Evolutionary conservation across 2,797 vertebrate genomes (phyloP), one percentile per base, ranked within the genome.

Genomic region (Darevskia mixta): DNA sequence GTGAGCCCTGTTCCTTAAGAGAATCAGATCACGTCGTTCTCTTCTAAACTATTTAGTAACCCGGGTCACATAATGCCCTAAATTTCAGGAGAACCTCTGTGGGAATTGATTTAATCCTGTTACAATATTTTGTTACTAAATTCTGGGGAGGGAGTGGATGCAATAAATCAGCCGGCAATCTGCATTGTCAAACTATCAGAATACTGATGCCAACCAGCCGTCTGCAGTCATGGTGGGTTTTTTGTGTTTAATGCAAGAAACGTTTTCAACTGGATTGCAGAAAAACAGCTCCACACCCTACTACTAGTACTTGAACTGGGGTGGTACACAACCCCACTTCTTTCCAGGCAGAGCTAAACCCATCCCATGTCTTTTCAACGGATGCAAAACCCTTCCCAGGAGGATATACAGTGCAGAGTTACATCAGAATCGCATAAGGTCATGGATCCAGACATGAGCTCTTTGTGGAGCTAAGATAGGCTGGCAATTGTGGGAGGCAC

Each of bases 41-140:
- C 43, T 82, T 73, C 25, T n/a, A 45, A 32, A 67, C 79, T 87
- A 29, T 45, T 87, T 82, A 82, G n/a, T 58, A 76, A 87, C n/a
- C 9, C 58, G 49, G 71, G 79, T 61, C 38, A 76, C 79, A 43
- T 55, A n/a, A 11, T 17, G 13, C 43, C 79, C n/a, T 75, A 75
- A 29, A 75, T 82, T 82, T 82, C 71, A 82, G 49, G 25, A 82
- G 61, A 82, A 73, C 17, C 23, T 45, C 79, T 38, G 9, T 32
- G 55, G 55, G 49, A 87, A 75, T 76, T 43, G 58, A 82, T 87
- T 87, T 45, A 75, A 82, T 66, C 25, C 41, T 45, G 38, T 66
- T 87, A 76, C 58, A 82, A 29, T 73, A 76, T 87, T 66, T 76
- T 82, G 79, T 82, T 67, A 49, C 32, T 43, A 29, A 66, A 25